A percentile compares a stretch with the other conserved stretches of the same genome.
Conservation (phyloP, 2,113 vertebrate species). For the Argyrosomus japonicus region DNA sequence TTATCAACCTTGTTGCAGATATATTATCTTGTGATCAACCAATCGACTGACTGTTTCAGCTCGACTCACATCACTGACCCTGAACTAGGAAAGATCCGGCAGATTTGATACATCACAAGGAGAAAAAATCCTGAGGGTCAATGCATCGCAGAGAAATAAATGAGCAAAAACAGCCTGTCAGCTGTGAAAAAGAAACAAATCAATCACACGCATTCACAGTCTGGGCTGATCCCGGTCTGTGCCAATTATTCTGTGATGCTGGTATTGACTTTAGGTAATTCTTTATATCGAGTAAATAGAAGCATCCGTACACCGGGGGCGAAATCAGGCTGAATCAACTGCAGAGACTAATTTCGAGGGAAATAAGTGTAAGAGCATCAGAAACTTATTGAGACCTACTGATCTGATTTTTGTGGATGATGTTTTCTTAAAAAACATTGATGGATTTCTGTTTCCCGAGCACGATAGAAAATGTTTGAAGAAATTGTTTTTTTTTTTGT, state of each 20-base stretch:
- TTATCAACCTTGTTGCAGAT: not conserved
- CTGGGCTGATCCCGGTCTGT: not conserved
- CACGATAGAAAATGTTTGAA: too few species aligned
- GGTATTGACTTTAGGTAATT: not conserved
- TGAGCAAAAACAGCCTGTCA: slow-evolving; percentile 4
- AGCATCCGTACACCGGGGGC: not conserved
- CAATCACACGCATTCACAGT: not conserved
- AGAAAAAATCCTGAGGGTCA: slow-evolving; percentile 5
- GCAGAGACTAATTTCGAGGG: not conserved
- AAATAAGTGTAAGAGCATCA: not conserved
- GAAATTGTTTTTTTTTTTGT: not conserved
- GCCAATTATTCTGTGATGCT: not conserved
- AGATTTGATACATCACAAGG: not conserved
- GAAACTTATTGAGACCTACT: not conserved
- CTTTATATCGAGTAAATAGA: not conserved
- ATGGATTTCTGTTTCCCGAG: not conserved
- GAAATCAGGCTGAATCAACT: not conserved
- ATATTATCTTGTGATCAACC: not conserved
- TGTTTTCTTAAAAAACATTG: not conserved
- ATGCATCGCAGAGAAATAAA: slow-evolving; percentile 7
- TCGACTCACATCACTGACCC: not conserved
- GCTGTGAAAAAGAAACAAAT: not conserved
- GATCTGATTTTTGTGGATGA: not conserved
- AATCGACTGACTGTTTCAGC: not conserved
- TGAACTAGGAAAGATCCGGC: not conserved